Percentiles rank a stretch among this genome's conserved stretches.
These are phyloP conservation scores for Austrofundulus limnaeus DNA, from an alignment of 2,113 vertebrate species.

Conservation along the genomic window DNA sequence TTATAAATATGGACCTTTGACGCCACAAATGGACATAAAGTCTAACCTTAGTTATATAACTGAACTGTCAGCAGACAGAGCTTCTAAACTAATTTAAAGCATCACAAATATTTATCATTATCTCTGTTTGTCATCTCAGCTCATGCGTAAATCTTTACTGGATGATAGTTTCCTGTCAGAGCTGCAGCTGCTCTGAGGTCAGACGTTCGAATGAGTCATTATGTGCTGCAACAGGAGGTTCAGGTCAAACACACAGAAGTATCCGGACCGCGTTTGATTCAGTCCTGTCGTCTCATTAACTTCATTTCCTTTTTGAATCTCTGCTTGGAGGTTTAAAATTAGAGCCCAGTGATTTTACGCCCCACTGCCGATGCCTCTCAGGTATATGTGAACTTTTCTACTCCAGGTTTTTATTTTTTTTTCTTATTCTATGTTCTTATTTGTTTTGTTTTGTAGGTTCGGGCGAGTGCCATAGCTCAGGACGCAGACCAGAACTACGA, in stretches of 20 bases:
- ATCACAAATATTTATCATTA: too few species aligned
- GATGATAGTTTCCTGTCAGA: too few species aligned
- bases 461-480: conserved; percentile 93
- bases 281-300: neutral
- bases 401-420: neutral
- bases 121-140: too few species aligned
- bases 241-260: neutral
- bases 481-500: conserved; percentile 96
- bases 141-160: too few species aligned
- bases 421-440: neutral
- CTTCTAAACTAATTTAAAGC: too few species aligned
- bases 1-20: too few species aligned
- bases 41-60: too few species aligned
- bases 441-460: conserved; percentile 76
- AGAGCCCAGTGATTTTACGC: conserved; percentile 12
- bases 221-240: neutral
- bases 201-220: neutral
- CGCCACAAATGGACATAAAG: too few species aligned
- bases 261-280: too few species aligned
- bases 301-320: neutral
- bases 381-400: conserved; percentile 34
- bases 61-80: too few species aligned
- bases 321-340: conserved; percentile 2
- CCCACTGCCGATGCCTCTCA: conserved; percentile 35
- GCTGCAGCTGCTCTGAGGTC: neutral